Evolutionary conservation across 2,113 vertebrate genomes (phyloP).

Genomic region (Nesoenas mayeri): DNA sequence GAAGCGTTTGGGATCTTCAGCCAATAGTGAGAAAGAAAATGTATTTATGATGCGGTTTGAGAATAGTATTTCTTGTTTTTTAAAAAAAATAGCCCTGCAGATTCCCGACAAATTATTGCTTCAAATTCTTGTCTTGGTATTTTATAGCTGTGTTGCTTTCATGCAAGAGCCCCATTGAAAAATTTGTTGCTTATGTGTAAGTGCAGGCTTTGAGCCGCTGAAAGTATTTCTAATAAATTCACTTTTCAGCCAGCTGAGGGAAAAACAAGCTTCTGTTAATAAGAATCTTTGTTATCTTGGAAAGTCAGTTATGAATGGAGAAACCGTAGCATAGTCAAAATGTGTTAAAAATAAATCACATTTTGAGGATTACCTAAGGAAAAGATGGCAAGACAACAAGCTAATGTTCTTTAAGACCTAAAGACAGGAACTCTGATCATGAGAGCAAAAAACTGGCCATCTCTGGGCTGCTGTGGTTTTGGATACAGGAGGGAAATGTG

Average conservation of each 20-base stretch:
- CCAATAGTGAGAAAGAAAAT: not conserved
- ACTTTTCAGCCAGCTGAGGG: not conserved
- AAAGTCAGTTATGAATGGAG: not conserved
- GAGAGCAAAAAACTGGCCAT: not conserved
- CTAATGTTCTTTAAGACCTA: not conserved
- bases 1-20: not conserved
- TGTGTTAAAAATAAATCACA: not conserved
- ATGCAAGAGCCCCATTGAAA: not conserved
- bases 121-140: not conserved
- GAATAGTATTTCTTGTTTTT: not conserved
- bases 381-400: not conserved
- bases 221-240: not conserved
- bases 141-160: not conserved
- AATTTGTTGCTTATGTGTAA: not conserved
- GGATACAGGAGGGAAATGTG: not conserved
- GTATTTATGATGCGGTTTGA: not conserved
- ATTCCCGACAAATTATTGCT: not conserved
- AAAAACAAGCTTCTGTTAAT: not conserved
- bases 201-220: not conserved
- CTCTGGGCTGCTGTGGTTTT: not conserved
- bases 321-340: not conserved
- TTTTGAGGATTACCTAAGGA: not conserved
- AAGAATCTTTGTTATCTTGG: not conserved
- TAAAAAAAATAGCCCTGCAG: accelerated
- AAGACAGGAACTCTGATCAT: not conserved